phyloP scores from a whole-genome alignment of 2,113 vertebrate genomes.

The Synchiropus splendidus region DNA sequence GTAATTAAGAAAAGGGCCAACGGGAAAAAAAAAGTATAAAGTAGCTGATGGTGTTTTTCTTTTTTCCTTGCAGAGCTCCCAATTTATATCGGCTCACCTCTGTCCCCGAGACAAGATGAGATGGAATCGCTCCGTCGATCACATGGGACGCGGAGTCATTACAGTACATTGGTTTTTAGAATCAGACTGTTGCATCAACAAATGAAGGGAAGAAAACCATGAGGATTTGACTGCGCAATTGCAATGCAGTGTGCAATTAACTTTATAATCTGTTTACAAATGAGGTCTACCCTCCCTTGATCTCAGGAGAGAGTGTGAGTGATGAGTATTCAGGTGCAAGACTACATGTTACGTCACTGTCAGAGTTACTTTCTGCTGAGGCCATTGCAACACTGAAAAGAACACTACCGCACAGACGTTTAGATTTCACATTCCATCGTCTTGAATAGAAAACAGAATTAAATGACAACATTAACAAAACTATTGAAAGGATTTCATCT shows the following conservation, averaged over 20 bases:
- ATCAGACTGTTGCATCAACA: constrained; percentile 26
- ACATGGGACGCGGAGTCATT: constrained; percentile 44
- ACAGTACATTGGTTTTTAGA: constrained; percentile 32
- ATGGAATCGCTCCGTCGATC: constrained; percentile 16
- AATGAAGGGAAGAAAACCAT: constrained; percentile 39
- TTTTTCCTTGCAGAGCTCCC: constrained; percentile 17
- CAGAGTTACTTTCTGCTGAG: too few relatives aligned
- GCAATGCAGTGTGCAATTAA: constrained; percentile 56
- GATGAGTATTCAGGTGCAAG: constrained; percentile 26
- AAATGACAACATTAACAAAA: too few relatives aligned
- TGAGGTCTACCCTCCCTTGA: constrained; percentile 44
- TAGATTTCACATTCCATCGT: too few relatives aligned
- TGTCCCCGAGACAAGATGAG: constrained; percentile 30
- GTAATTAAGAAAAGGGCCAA: constrained; percentile 30
- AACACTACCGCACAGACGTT: too few relatives aligned
- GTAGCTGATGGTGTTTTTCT: too few relatives aligned
- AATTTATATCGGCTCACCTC: constrained; percentile 17
- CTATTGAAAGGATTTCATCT: constrained; percentile 5
- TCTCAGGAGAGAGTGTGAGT: constrained; percentile 32
- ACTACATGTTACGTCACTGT: not conserved
- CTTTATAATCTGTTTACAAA: constrained; percentile 62
- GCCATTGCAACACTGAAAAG: too few relatives aligned
- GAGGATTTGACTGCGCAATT: constrained; percentile 36
- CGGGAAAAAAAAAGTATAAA: constrained; percentile 3
- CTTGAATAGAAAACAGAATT: too few relatives aligned